phyloP scores from a whole-genome alignment of 2,113 vertebrate genomes.

The Tylochromis polylepis region DNA sequence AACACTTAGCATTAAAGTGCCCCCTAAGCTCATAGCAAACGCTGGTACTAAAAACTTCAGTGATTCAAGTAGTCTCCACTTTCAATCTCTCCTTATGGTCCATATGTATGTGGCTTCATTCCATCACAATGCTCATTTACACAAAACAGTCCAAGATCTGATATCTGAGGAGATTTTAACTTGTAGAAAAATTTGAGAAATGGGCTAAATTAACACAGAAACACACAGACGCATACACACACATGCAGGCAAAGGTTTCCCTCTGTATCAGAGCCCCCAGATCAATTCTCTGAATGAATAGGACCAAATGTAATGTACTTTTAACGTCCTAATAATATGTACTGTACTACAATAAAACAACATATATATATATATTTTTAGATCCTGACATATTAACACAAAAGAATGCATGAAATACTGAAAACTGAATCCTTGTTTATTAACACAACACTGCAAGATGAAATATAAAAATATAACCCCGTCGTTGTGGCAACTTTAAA shows the following conservation, averaged over 20 bases:
- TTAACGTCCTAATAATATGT: background rate
- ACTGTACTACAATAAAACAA: background rate
- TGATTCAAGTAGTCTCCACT: constrained; percentile 25
- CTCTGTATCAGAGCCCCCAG: background rate
- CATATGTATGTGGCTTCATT: constrained; percentile 4
- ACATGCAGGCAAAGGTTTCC: background rate
- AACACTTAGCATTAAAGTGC: constrained; percentile 26
- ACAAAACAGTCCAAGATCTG: constrained; percentile 19
- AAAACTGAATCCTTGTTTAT: background rate
- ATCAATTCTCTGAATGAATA: background rate
- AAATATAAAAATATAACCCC: background rate
- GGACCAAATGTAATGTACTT: background rate
- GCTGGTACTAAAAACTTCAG: constrained; percentile 13
- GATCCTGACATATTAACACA: background rate
- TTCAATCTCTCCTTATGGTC: constrained; percentile 25
- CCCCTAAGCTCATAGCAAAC: constrained; percentile 30
- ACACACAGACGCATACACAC: background rate
- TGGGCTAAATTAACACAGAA: background rate
- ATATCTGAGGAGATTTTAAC: constrained; percentile 19
- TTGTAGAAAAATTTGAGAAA: constrained; percentile 6
- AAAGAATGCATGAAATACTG: background rate
- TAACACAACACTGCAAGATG: background rate
- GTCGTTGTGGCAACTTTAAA: background rate
- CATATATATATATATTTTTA: background rate
- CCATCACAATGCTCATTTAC: background rate